Evolutionary conservation across 2,797 vertebrate genomes (phyloP).

Genomic region (Erethizon dorsatum): DNA sequence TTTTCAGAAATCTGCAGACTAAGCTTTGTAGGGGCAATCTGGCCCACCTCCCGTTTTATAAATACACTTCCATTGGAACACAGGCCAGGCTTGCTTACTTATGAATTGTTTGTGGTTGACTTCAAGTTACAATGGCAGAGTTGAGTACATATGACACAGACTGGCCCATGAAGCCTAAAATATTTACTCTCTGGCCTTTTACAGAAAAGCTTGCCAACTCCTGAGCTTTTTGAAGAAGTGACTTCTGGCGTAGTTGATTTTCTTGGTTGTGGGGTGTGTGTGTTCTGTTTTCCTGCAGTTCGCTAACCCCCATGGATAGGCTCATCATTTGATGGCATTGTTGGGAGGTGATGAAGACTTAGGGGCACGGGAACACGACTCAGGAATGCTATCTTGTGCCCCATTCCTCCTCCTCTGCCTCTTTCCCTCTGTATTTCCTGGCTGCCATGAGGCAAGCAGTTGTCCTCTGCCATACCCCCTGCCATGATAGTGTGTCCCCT

Average conservation of each 20-base stretch:
- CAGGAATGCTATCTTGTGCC: neutral
- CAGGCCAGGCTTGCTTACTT: neutral
- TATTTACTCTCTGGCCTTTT: constrained; percentile 5
- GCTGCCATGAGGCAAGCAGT: neutral
- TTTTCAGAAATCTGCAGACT: neutral
- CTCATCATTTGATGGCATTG: neutral
- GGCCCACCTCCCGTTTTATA: neutral
- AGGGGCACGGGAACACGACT: neutral
- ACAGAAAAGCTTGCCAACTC: neutral
- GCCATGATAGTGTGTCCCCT: neutral
- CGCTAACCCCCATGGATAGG: neutral
- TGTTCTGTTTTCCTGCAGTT: neutral
- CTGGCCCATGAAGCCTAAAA: constrained; percentile 11
- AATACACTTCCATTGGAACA: neutral
- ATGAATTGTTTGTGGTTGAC: neutral
- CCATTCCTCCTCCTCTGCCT: neutral
- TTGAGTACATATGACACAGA: neutral
- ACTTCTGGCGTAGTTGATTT: neutral
- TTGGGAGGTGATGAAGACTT: neutral
- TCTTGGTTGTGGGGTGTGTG: neutral
- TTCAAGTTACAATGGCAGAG: neutral
- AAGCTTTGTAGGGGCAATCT: neutral
- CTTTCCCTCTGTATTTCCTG: neutral
- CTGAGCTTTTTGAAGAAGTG: neutral
- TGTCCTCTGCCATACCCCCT: neutral